Evolutionary conservation across 2,888 invertebrate genomes (phyloP).

Genomic region (Physocephala rufipes): DNA sequence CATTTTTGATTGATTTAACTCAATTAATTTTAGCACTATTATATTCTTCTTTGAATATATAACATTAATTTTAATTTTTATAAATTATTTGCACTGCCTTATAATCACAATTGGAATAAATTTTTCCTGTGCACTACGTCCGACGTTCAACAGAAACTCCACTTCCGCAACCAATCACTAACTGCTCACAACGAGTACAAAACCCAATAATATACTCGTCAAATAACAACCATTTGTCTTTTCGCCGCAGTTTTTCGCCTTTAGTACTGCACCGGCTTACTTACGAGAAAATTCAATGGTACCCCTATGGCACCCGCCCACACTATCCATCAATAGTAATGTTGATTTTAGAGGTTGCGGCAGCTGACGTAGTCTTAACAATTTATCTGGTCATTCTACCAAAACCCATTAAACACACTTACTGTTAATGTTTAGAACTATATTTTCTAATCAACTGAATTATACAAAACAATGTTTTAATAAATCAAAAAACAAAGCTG

Average conservation of each 20-base stretch:
- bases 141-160: conserved; percentile 30
- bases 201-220: not conserved
- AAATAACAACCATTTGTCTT: conserved; percentile 27
- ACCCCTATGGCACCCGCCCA: too few relatives aligned
- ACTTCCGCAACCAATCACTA: conserved; percentile 34
- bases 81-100: conserved; percentile 35
- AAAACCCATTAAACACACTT: too few relatives aligned
- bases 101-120: conserved; percentile 38
- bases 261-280: conserved; percentile 22
- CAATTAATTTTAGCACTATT: conserved; percentile 34
- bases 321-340: too few relatives aligned
- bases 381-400: too few relatives aligned
- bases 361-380: too few relatives aligned
- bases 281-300: conserved; percentile 27
- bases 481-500: too few relatives aligned
- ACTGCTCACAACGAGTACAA: conserved; percentile 32
- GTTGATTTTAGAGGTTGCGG: too few relatives aligned
- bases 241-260: conserved; percentile 18
- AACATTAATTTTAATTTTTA: conserved; percentile 31
- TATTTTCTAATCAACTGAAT: too few relatives aligned
- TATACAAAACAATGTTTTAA: too few relatives aligned
- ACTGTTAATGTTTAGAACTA: too few relatives aligned
- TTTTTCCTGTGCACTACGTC: conserved; percentile 41
- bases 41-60: not conserved
- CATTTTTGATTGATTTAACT: conserved; percentile 33